Base-by-base conservation (phyloP, 1,140 invertebrate genomes). In the Lordiphosa clarofinis region DNA sequence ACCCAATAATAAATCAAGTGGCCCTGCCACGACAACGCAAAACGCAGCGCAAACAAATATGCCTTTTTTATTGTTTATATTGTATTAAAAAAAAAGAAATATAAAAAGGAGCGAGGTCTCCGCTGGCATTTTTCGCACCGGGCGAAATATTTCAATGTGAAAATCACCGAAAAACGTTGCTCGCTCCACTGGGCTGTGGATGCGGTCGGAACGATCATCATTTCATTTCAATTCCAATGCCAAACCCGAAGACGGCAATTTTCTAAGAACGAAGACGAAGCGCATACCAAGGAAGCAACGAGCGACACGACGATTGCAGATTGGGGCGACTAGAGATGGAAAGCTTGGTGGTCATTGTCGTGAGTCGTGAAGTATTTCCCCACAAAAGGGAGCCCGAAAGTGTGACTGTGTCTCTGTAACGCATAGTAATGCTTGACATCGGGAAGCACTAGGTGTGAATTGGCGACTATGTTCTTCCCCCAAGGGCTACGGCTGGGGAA, bases 1-100 rank as follows among this genome's bases (percentile, higher is more conserved):
- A 82, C 76, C 75, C 75, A 81, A 82, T 81, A 81, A 81, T 81
- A 81, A 81, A 81, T 81, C 75, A 81, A 78, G 63, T 78, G 60
- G 38, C 42, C 53, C 61, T 38, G 40, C 19, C 37, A 21, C 54
- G 38, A 39, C 12, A 24, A 9, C 39, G 35, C 59, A 46, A 39
- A 47, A 43, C 42, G 47, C 50, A 64, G 59, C 59, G 55, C 74
- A 81, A 81, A 81, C 76, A 82, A 82, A 81, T 81, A 82, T 76
- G 69, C 67, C 59, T 72, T 71, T 72, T 74, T 76, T 81, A 81
- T 81, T 81, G 76, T 76, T 81, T 81, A 79, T 79, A 75, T 54
- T 60, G 49, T 42, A 55, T 31, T 52, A 40, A 57, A 21, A 46
- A 56, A 19, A 40, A 42, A 37, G 59, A 60, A 54, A 47, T 11